Evolutionary conservation across 2,113 vertebrate genomes (phyloP), one percentile per base, ranked within the genome.

Genomic region (Puffinus mauretanicus): DNA sequence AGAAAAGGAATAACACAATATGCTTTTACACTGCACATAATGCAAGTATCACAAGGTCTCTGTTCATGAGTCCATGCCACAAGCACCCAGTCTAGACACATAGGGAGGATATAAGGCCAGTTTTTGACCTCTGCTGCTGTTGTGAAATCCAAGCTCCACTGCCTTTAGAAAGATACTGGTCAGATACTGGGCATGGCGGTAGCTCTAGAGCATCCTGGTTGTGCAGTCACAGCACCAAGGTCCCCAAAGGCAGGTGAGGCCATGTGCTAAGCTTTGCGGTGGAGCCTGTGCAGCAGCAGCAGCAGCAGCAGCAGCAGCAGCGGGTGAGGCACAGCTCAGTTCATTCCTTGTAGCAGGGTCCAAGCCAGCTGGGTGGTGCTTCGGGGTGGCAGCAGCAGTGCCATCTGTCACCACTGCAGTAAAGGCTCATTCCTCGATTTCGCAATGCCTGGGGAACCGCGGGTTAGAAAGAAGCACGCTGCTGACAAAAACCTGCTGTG

Each of bases 401-500:
- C 30, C 49, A 9, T 42, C 40, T 55, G 38, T 70, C 62, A 16
- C 30, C 13, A 4, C 9, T 11, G 34, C 52, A 51, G 10, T 13
- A 54, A 81, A 78, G 40, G 32, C 22, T 72, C 9, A 8, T 44
- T 87, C 58, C 49, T 82, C 0, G 0, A 52, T 78, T 76, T 76
- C 2, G 3, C 34, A 72, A 7, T 11, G 36, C 42, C 29, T 51
- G 18, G 3, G 29, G 44, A 93, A 44, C 4, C 2, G 0, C 0
- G 0, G 12, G 21, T 52, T 84, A 54, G 51, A 42, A 61, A 73
- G 52, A 49, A 58, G 24, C 12, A 29, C 0, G 1, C 5, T 36
- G 24, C 36, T 49, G 60, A 29, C 32, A 77, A 69, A 81, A 61
- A 34, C 16, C 27, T 87, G 10, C 81, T 27, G 11, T 22, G 38